phyloP scores from a whole-genome alignment of 2,888 invertebrate genomes.

The Mimas tiliae region DNA sequence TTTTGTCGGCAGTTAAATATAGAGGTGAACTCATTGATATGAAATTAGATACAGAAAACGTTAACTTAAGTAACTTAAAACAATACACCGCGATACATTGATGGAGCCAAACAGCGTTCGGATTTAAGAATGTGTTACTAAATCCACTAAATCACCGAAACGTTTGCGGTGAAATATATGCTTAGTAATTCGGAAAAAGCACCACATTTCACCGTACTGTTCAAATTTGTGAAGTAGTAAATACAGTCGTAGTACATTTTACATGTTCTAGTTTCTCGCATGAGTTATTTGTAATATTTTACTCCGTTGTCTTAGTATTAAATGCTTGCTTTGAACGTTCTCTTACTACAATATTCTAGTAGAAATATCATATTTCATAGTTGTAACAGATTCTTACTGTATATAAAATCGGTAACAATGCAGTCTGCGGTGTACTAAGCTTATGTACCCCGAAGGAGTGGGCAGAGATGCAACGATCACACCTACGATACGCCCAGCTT shows the following conservation, averaged over 20 bases:
- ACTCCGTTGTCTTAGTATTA: slow-evolving; percentile 16
- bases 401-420: too few relatives aligned
- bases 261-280: not conserved
- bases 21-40: too few relatives aligned
- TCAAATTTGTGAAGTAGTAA: not conserved
- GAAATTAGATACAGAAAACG: too few relatives aligned
- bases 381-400: too few relatives aligned
- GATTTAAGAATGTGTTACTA: not conserved
- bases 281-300: slow-evolving; percentile 29
- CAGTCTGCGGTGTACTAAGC: too few relatives aligned
- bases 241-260: not conserved
- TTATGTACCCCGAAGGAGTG: too few relatives aligned
- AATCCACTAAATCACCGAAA: not conserved
- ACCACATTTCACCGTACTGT: not conserved
- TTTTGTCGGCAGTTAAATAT: too few relatives aligned
- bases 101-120: not conserved
- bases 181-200: not conserved
- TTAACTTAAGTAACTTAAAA: not conserved
- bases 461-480: too few relatives aligned
- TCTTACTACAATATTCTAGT: not conserved
- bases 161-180: not conserved
- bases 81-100: not conserved
- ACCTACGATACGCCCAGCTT: too few relatives aligned
- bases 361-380: too few relatives aligned
- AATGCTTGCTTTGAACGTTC: not conserved